Evolutionary conservation across 2,888 invertebrate genomes (phyloP).

Genomic region (Eumacrocentrus americanus): DNA sequence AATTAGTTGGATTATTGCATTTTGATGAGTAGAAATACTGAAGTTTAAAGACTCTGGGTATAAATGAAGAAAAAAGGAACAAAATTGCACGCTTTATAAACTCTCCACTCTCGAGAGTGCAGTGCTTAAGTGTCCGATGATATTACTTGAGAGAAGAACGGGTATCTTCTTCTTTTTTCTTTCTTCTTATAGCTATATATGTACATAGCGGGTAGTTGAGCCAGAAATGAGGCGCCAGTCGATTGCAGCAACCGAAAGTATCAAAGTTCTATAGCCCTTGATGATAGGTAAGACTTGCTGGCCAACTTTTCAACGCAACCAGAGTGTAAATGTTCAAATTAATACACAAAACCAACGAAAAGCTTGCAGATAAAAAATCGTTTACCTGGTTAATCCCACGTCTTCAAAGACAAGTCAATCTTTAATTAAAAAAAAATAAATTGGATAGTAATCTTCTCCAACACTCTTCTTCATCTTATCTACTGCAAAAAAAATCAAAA

Average conservation of each 20-base stretch:
- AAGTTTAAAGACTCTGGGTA: background rate
- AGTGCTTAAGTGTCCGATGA: slow-evolving; percentile 4
- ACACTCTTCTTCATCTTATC: no score
- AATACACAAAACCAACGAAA: slow-evolving; percentile 18
- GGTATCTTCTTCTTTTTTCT: slow-evolving; percentile 4
- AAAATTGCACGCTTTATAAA: slow-evolving; percentile 2
- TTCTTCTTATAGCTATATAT: background rate
- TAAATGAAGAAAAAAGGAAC: background rate
- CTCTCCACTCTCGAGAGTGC: background rate
- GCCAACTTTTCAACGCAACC: slow-evolving; percentile 26
- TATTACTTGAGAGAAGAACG: slow-evolving; percentile 2
- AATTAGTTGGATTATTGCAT: no score
- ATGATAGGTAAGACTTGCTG: slow-evolving; percentile 2
- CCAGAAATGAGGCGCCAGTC: slow-evolving; percentile 21
- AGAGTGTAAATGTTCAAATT: slow-evolving; percentile 31
- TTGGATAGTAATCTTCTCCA: no score
- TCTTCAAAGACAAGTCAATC: background rate
- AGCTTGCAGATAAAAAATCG: background rate
- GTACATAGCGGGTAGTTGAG: slow-evolving; percentile 8
- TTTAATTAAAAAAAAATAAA: background rate
- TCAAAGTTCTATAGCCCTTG: slow-evolving; percentile 24
- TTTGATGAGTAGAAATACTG: slow-evolving; percentile 5
- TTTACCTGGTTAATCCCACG: background rate
- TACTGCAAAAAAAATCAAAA: no score
- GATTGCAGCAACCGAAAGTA: slow-evolving; percentile 20